Evolutionary conservation across 2,888 invertebrate genomes (phyloP), one percentile per base, ranked within the genome.

Genomic region (Lithophane semibrunnea): DNA sequence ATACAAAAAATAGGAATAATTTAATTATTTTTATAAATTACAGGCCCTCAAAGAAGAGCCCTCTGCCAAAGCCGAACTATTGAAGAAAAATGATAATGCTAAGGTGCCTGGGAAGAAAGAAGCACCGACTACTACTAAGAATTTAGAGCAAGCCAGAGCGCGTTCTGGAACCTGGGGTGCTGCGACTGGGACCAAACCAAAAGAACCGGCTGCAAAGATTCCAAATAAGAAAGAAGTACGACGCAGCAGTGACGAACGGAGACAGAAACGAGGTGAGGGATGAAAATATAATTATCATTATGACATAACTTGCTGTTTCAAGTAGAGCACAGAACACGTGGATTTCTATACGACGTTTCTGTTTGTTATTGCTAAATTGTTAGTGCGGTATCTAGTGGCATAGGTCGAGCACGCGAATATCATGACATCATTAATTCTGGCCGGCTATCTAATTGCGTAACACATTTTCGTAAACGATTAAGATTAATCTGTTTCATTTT

Each of bases 121-220:
- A 44, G 24, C 75, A 37, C 80, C 73, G 16, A 52, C 58, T 1
- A 42, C 70, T 44, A 89, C 80, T 9, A 86, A 89, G 70, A 85
- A 81, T 44, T 37, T 77, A 60, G 91, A 91, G 21, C 80, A 88
- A 66, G 89, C 90, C 13, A 95, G 98, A 71, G 97, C 97, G 63
- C 97, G 98, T 77, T 98, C 98, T 82, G 98, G 98, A 90, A 97
- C 97, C 72, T 97, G 97, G 97, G 94, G 97, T 29, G 94, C 97
- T 2, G 94, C 94, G 77, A 91, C 90, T n/a, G 86, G 89, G 9
- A 87, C 85, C 54, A 93, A 90, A 85, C 94, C 93, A 70, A 94
- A 92, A 79, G 93, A 94, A 65, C 61, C 88, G 0, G 68, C 77
- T 21, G 7, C 29, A 75, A 95, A 92, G 82, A 75, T 77, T 8